Evolutionary conservation across 1,140 invertebrate genomes (phyloP), one percentile per base, ranked within the genome.

Genomic region (Pinna nobilis): DNA sequence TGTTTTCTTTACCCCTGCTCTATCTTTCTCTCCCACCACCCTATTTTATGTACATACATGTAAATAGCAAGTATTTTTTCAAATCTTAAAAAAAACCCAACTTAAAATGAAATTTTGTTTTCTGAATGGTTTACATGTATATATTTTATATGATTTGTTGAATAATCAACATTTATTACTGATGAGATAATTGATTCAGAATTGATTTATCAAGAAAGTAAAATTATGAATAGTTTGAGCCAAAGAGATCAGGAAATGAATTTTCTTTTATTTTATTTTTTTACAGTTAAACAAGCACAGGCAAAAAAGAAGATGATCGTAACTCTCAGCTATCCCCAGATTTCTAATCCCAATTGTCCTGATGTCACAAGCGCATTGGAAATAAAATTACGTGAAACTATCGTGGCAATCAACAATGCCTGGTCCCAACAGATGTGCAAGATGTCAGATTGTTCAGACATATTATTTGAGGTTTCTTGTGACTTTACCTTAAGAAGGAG

Each of bases 391-490:
- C 3, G 3, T 4, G 23, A 35, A 23, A 25, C 33, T 18, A 35
- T 78, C 7, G n/a, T 33, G 15, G 13, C 7, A 1, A 65, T 78
- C 13, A 53, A 75, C 41, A 37, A 33, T 28, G 41, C 20, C 2
- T 71, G 63, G 55, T 28, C 32, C 7, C 39, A 44, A 25, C 25
- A 66, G 5, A 35, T 78, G 0, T 82, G 81, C 73, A 15, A 57
- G 23, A 13, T 60, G 3, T 1, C 41, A 3, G 37, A 69, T 23
- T 82, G 81, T 69, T 15, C 32, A 35, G 74, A 80, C 63, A 55
- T 82, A 3, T 49, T 15, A 6, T 39, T 75, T 20, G 37, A 47
- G 7, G 68, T 80, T 3, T 72, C 15, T 32, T 80, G 78, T 74
- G 23, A 20, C 3, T 20, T 37, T 6, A 7, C 32, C 1, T 28